A percentile compares a stretch with the other conserved stretches of the same genome.
These are phyloP conservation scores for Eurosta solidaginis DNA, from an alignment of 1,140 invertebrate species.

Conservation along the genomic window DNA sequence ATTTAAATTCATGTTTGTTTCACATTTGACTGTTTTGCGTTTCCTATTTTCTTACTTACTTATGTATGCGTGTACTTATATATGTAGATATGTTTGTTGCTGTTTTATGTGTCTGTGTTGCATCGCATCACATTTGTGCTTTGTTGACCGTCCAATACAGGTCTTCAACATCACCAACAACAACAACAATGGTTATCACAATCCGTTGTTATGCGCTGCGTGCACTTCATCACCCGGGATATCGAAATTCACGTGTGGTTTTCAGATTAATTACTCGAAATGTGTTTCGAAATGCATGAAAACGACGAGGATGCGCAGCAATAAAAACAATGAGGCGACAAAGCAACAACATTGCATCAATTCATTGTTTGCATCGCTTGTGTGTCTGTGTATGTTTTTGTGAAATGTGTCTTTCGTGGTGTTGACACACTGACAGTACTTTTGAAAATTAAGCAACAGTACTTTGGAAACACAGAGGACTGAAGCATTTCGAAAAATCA, in stretches of 20 bases:
- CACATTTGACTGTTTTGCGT: too few relatives aligned
- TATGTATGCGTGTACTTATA: neutral
- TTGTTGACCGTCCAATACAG: neutral
- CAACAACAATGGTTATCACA: neutral
- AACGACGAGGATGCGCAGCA: neutral
- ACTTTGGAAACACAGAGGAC: too few relatives aligned
- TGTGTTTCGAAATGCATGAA: constrained; percentile 13
- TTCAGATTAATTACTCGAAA: constrained; percentile 28
- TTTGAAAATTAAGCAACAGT: neutral
- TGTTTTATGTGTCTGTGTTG: too few relatives aligned
- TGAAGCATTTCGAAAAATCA: too few relatives aligned
- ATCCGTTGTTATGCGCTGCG: constrained; percentile 1
- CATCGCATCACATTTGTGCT: neutral
- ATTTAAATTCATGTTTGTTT: too few relatives aligned
- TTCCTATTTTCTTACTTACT: too few relatives aligned
- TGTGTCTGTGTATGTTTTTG: neutral
- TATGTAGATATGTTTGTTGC: neutral
- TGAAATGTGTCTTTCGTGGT: too few relatives aligned
- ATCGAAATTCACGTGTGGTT: constrained; percentile 25
- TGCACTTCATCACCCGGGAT: constrained; percentile 26
- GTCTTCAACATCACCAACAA: neutral
- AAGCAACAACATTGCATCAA: neutral
- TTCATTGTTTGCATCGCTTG: neutral
- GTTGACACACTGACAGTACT: neutral
- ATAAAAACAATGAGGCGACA: neutral